phyloP scores from a whole-genome alignment of 1,140 invertebrate genomes.

The Tetramorium parvispinum region DNA sequence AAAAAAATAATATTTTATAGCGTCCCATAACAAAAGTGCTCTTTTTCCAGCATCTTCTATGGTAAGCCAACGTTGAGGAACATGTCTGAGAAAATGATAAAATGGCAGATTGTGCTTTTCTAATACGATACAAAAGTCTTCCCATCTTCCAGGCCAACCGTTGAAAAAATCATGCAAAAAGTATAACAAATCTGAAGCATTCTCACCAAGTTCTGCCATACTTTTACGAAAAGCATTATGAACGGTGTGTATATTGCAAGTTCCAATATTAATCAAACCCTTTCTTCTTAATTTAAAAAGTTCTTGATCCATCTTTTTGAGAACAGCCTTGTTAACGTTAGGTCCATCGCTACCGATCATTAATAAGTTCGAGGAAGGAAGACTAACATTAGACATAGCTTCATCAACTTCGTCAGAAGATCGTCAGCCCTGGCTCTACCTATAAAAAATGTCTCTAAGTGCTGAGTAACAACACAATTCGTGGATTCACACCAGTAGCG shows the following conservation, averaged over 20 bases:
- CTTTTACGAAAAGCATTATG: constrained; percentile 2
- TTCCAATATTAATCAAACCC: not conserved
- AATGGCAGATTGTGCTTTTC: not conserved
- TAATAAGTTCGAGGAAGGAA: not conserved
- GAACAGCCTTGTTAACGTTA: constrained; percentile 9
- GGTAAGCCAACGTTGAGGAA: constrained; percentile 5
- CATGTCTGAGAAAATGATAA: constrained; percentile 6
- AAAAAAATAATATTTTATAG: not conserved
- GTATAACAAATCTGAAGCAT: constrained; percentile 5
- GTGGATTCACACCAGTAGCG: not conserved
- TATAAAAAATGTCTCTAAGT: constrained; percentile 16
- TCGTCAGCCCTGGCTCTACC: not conserved
- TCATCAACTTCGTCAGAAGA: not conserved
- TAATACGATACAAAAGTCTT: not conserved
- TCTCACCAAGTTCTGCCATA: not conserved
- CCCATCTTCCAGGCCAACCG: not conserved
- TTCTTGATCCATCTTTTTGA: not conserved
- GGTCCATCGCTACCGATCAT: not conserved
- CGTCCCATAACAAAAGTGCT: not conserved
- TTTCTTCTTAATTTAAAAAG: not conserved
- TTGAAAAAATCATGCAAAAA: constrained; percentile 6
- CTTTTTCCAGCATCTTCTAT: not conserved
- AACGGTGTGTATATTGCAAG: not conserved
- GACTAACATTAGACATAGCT: not conserved
- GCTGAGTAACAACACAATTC: constrained; percentile 1